These are phyloP conservation scores for Trichopria drosophilae DNA, from an alignment of 2,888 invertebrate genomes.

Conservation along the genomic window DNA sequence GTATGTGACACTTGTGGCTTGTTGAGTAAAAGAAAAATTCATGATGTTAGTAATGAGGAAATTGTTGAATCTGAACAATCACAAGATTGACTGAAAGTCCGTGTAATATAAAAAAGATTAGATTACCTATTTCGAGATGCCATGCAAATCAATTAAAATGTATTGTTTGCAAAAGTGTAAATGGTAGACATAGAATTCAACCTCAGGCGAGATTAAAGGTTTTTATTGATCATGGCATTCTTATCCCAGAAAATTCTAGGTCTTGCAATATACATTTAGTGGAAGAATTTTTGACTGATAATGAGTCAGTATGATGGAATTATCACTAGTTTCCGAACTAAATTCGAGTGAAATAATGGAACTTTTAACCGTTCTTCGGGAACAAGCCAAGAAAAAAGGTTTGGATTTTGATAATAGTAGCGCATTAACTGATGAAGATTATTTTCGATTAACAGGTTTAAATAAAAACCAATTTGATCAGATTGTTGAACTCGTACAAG, in stretches of 20 bases:
- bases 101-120: neutral
- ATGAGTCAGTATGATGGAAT: neutral
- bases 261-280: conserved; percentile 2
- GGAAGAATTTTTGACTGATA: neutral
- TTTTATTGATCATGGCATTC: conserved; percentile 1
- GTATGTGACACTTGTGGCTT: conserved; percentile 1
- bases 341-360: conserved; percentile 4
- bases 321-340: neutral
- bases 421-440: neutral
- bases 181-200: conserved; percentile 1
- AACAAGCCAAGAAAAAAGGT: neutral
- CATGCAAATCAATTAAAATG: neutral
- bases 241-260: neutral
- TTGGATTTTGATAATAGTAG: conserved; percentile 1
- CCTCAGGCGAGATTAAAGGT: conserved; percentile 3
- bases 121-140: conserved; percentile 1
- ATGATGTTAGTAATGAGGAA: neutral
- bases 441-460: neutral
- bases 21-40: neutral
- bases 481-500: no score
- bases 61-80: neutral
- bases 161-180: conserved; percentile 3
- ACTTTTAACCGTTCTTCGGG: conserved; percentile 1
- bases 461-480: neutral
- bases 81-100: neutral